phyloP scores from a whole-genome alignment of 2,113 vertebrate genomes.

The Xenus cinereus region DNA sequence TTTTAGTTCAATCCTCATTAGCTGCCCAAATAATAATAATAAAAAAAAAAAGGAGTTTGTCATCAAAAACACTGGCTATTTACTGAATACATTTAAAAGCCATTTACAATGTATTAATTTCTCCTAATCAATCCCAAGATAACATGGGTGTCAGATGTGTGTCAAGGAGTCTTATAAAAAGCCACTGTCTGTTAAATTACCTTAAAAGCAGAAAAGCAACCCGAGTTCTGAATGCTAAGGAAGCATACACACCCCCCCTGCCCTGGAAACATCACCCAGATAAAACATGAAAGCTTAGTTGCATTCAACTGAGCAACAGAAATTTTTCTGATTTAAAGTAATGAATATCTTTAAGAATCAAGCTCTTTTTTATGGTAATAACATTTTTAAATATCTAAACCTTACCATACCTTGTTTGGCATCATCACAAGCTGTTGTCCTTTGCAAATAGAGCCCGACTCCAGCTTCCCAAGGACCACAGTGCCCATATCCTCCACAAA shows the following conservation, averaged over 20 bases:
- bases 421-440: constrained; percentile 97
- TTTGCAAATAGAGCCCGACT: constrained; percentile 95
- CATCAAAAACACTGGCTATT: neutral
- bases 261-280: neutral
- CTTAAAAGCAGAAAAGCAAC: neutral
- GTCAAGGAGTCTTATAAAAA: neutral
- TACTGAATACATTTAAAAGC: neutral
- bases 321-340: neutral
- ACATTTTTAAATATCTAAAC: neutral
- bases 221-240: neutral
- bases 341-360: neutral
- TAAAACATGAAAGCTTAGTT: neutral
- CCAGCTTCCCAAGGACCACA: constrained; percentile 94
- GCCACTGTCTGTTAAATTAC: neutral
- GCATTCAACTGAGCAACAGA: neutral
- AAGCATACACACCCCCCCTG: neutral
- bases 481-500: constrained; percentile 93
- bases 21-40: neutral
- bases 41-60: too few relatives aligned
- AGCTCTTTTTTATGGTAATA: neutral
- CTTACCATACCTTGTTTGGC: constrained; percentile 90
- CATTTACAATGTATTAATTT: neutral
- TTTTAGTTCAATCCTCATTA: neutral
- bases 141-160: neutral
- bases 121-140: neutral